A percentile compares a stretch with the other conserved stretches of the same genome.
Conservation (phyloP, 2,113 vertebrate genomes). For the Poeciliopsis retropinna region DNA sequence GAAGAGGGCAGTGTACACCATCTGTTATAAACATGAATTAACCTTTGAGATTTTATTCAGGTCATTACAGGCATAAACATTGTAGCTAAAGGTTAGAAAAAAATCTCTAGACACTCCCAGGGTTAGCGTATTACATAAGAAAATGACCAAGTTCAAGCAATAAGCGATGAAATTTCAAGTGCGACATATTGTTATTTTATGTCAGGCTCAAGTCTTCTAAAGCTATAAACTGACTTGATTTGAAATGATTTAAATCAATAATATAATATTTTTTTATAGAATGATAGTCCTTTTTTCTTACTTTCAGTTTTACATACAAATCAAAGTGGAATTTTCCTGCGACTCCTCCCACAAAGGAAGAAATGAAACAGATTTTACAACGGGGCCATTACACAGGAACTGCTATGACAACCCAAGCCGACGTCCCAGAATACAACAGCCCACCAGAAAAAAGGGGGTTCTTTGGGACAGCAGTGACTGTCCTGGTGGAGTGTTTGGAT, state of each 20-base stretch:
- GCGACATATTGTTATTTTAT: background rate
- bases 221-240: background rate
- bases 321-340: conserved; percentile 60
- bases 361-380: conserved; percentile 35
- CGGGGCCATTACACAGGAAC: conserved; percentile 52
- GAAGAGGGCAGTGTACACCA: conserved; percentile 51
- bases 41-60: background rate
- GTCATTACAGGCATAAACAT: background rate
- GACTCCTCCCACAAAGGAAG: conserved; percentile 45
- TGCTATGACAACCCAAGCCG: conserved; percentile 41
- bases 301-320: background rate
- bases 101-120: background rate
- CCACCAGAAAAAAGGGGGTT: conserved; percentile 32
- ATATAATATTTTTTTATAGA: too few species aligned
- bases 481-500: conserved; percentile 26
- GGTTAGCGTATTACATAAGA: background rate
- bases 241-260: background rate
- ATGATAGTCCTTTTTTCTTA: background rate
- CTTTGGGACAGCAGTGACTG: conserved; percentile 56
- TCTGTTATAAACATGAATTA: background rate
- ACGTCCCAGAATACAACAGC: conserved; percentile 60
- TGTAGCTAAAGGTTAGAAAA: background rate
- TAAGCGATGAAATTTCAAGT: background rate
- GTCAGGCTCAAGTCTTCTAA: background rate
- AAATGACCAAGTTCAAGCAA: background rate